Evolutionary conservation across 1,140 invertebrate genomes (phyloP).

Genomic region (Goniozus legneri): DNA sequence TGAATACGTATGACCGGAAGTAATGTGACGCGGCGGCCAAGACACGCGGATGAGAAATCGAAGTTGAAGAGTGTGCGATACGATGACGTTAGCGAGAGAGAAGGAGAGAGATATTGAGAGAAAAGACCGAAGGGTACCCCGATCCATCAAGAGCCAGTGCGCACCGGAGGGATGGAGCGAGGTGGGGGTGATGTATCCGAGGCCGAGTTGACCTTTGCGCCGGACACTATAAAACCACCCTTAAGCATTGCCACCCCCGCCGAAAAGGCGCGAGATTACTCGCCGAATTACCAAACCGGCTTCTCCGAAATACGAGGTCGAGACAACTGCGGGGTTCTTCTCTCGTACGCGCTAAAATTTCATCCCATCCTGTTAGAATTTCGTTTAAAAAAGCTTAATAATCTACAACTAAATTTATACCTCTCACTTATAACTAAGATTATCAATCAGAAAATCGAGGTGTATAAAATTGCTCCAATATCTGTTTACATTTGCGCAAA

Average conservation of each 20-base stretch:
- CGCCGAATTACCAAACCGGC: constrained; percentile 24
- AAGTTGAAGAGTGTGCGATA: constrained; percentile 10
- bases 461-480: too few relatives aligned
- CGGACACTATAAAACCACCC: constrained; percentile 48
- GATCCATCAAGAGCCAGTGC: constrained; percentile 28
- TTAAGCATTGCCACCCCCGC: constrained; percentile 25
- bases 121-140: constrained; percentile 14
- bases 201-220: constrained; percentile 43
- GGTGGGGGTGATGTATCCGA: constrained; percentile 38
- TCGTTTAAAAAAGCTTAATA: too few relatives aligned
- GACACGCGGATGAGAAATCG: constrained; percentile 14
- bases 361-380: too few relatives aligned
- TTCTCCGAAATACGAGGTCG: constrained; percentile 4
- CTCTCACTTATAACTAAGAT: too few relatives aligned
- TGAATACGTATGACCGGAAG: too few relatives aligned
- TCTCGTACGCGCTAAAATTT: neutral
- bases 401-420: too few relatives aligned
- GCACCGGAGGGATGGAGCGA: neutral
- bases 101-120: constrained; percentile 4
- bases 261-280: constrained; percentile 30
- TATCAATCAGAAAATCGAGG: too few relatives aligned
- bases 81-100: constrained; percentile 5
- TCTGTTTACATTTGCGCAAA: too few relatives aligned
- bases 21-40: too few relatives aligned
- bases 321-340: neutral